A percentile compares a stretch with the other conserved stretches of the same genome.
These are phyloP conservation scores for Miichthys miiuy DNA, from an alignment of 2,797 vertebrate genomes.

Conservation along the genomic window DNA sequence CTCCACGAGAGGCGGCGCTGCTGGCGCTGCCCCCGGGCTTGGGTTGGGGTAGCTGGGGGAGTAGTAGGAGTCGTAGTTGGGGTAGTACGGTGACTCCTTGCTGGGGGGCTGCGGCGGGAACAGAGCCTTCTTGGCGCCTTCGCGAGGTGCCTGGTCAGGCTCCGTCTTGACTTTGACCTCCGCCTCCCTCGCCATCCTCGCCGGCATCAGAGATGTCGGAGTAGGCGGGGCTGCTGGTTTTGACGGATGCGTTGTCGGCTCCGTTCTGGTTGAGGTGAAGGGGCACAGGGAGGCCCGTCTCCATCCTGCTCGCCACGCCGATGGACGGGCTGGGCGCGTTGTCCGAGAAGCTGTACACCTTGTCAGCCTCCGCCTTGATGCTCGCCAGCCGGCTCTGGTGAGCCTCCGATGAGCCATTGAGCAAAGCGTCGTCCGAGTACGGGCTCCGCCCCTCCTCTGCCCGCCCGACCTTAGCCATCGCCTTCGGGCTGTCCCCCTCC, in stretches of 20 bases:
- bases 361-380: constrained; percentile 97
- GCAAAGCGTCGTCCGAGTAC: constrained; percentile 90
- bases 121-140: constrained; percentile 92
- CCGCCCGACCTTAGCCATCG: constrained; percentile 86
- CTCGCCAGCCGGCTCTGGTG: constrained; percentile 95
- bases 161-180: constrained; percentile 90
- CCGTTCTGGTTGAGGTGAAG: constrained; percentile 93
- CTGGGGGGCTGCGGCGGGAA: constrained; percentile 89
- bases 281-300: constrained; percentile 76
- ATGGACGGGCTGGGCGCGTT: constrained; percentile 96
- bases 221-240: constrained; percentile 96
- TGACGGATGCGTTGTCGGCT: constrained; percentile 91
- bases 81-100: constrained; percentile 93
- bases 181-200: constrained; percentile 91
- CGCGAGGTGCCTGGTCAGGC: constrained; percentile 87
- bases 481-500: constrained; percentile 91
- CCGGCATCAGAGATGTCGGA: constrained; percentile 97
- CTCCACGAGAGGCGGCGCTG: constrained; percentile 80
- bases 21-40: constrained; percentile 88
- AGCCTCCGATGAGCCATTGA: constrained; percentile 91
- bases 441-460: constrained; percentile 93
- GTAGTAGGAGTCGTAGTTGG: constrained; percentile 93
- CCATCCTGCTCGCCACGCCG: constrained; percentile 87
- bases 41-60: constrained; percentile 90
- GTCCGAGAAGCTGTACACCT: constrained; percentile 97